These are phyloP conservation scores for Cancer borealis DNA, from an alignment of 2,888 invertebrate species.

Conservation along the genomic window DNA sequence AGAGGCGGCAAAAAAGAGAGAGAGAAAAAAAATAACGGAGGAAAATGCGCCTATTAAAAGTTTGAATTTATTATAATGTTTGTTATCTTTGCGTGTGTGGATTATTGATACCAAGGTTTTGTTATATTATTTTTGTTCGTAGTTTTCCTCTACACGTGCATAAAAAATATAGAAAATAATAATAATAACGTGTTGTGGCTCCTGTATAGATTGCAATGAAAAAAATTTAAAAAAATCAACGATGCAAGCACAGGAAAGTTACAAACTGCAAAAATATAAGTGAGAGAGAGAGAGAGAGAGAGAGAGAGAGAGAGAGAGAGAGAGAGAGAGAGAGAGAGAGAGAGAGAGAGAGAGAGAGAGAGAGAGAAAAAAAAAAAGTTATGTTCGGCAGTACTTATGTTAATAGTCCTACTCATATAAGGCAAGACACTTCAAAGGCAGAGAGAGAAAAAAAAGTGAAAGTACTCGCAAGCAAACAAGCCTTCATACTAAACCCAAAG, in stretches of 20 bases:
- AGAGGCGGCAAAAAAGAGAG: too few relatives aligned
- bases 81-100: neutral
- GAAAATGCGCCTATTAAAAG: too few relatives aligned
- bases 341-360: too few relatives aligned
- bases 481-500: neutral
- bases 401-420: neutral
- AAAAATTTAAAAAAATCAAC: neutral
- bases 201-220: neutral
- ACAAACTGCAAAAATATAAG: neutral
- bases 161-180: neutral
- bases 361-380: neutral
- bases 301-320: too few relatives aligned
- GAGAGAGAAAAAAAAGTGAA: neutral
- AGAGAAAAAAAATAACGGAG: too few relatives aligned
- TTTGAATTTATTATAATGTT: neutral
- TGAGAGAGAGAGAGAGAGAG: too few relatives aligned
- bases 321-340: too few relatives aligned
- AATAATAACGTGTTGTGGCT: neutral
- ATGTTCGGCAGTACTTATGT: conserved; percentile 11
- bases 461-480: neutral
- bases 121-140: too few relatives aligned
- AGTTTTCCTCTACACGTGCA: too few relatives aligned
- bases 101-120: too few relatives aligned
- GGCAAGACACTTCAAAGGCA: neutral
- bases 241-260: neutral